A percentile compares a stretch with the other conserved stretches of the same genome.
Conservation (phyloP, 1,140 invertebrate species). For the Drosophila bifasciata region DNA sequence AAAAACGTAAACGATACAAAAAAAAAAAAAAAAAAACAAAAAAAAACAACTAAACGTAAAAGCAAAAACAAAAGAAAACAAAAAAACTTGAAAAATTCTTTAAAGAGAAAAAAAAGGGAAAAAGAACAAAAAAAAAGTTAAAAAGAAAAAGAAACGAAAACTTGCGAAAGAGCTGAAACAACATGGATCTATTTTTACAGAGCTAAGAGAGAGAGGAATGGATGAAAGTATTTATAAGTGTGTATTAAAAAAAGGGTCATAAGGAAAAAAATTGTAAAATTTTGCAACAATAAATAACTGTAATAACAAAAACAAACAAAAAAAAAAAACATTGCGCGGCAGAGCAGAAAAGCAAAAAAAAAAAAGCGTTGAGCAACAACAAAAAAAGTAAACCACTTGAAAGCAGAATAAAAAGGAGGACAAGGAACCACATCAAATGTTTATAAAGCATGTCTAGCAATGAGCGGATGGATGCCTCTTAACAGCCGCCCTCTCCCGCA, state of each 20-base stretch:
- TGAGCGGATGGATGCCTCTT: conserved; percentile 63
- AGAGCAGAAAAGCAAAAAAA: too few relatives aligned
- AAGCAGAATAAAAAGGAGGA: conserved; percentile 50
- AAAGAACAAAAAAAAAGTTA: conserved; percentile 44
- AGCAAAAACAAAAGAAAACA: conserved; percentile 27
- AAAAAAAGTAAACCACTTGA: conserved; percentile 55
- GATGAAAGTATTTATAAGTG: conserved; percentile 77
- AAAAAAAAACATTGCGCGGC: conserved; percentile 25
- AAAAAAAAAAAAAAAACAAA: conserved; percentile 4
- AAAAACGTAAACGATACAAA: conserved; percentile 69
- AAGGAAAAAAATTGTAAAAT: conserved; percentile 75
- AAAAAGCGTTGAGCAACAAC: conserved; percentile 56
- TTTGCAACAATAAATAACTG: conserved; percentile 61
- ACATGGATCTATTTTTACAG: conserved; percentile 80
- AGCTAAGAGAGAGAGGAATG: conserved; percentile 34
- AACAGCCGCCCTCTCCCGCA: conserved; percentile 28
- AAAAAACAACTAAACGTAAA: conserved; percentile 43
- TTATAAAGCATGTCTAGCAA: conserved; percentile 65
- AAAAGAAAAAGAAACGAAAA: conserved; percentile 42
- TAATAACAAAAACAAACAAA: conserved; percentile 43
- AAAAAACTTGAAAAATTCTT: conserved; percentile 72
- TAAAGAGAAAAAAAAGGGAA: conserved; percentile 60
- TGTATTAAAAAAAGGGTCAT: conserved; percentile 66
- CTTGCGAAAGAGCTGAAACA: conserved; percentile 54
- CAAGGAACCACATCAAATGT: conserved; percentile 72